Base-by-base conservation (phyloP, 2,888 invertebrate genomes). In the Microdon myrmicae region DNA sequence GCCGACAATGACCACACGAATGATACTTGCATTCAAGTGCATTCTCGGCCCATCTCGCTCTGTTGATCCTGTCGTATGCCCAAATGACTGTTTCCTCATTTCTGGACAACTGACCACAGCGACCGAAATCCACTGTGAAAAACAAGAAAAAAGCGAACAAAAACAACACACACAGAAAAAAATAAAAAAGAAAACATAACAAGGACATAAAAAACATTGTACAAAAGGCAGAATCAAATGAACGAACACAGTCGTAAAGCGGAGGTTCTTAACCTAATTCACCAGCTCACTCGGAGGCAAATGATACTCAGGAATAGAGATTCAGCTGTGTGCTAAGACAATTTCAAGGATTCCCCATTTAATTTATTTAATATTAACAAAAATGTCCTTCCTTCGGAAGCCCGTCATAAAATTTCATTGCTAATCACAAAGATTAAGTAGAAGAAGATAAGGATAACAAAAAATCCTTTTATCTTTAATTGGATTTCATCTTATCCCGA, bases 401-500 rank as follows among this genome's bases (percentile, higher is more conserved):
- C 54, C 48, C 60, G 23, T 54, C 54, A 54, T 60, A 60, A 60
- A 60, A 60, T 60, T 54, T 54, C 43, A 60, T 54, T 53, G 60
- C 54, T 60, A 54, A 60, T 60, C 60, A 60, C 43, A 7, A 19
- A 32, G 54, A 53, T 53, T 41, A 14, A 23, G 17, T 8, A 9
- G 9, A 43, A 28, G 29, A 12, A 38, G 41, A 60, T 60, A 47
- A 29, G 53, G 53, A 60, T 60, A 53, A 47, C 41, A 38, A 29
- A 60, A 60, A 54, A 60, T 60, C 60, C 60, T 54, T 60, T 60
- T 60, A 60, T 54, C 60, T 60, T 53, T 60, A 60, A 60, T 60
- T 60, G 60, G 60, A 60, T 60, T 54, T 54, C n/a, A 14, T 19
- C 3, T 39, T 35, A 25, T 29, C 16, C 6, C 10, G 10, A 17